phyloP scores from a whole-genome alignment of 2,888 invertebrate genomes.

The Tenodera sinensis region DNA sequence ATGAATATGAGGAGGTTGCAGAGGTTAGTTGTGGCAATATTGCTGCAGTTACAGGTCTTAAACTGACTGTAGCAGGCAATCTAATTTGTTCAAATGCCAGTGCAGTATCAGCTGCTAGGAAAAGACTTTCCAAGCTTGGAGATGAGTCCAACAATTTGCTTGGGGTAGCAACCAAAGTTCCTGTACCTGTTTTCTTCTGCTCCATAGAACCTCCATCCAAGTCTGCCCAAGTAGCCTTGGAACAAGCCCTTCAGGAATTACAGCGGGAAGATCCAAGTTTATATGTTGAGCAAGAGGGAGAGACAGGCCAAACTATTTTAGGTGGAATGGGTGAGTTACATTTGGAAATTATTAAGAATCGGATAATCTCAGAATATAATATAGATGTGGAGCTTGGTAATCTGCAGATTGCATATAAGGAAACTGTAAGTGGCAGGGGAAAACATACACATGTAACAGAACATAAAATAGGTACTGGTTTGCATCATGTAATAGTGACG shows the following conservation, averaged over 20 bases:
- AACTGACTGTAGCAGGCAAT: conserved; percentile 66
- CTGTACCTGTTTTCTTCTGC: conserved; percentile 95
- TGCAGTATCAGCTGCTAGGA: conserved; percentile 57
- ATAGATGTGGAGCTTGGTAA: conserved; percentile 88
- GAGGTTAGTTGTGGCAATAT: conserved; percentile 74
- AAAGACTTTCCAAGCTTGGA: conserved; percentile 43
- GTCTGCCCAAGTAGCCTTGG: conserved; percentile 69
- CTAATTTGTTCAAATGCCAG: conserved; percentile 60
- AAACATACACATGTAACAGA: conserved; percentile 54
- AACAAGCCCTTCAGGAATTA: conserved; percentile 74
- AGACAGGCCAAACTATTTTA: conserved; percentile 83
- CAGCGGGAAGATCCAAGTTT: conserved; percentile 90
- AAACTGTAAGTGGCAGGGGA: conserved; percentile 55
- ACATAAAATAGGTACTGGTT: conserved; percentile 59
- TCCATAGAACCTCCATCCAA: conserved; percentile 88
- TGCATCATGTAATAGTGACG: conserved; percentile 59
- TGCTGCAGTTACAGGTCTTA: conserved; percentile 82
- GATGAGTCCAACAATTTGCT: conserved; percentile 43
- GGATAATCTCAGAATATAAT: conserved; percentile 83
- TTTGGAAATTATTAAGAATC: conserved; percentile 86
- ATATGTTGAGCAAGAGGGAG: conserved; percentile 66
- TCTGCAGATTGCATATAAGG: conserved; percentile 88
- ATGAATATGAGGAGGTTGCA: conserved; percentile 78
- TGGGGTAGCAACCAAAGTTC: conserved; percentile 63
- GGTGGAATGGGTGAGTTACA: conserved; percentile 98